Conservation (phyloP, 2,113 vertebrate species). For the Mystacornis crossleyi region DNA sequence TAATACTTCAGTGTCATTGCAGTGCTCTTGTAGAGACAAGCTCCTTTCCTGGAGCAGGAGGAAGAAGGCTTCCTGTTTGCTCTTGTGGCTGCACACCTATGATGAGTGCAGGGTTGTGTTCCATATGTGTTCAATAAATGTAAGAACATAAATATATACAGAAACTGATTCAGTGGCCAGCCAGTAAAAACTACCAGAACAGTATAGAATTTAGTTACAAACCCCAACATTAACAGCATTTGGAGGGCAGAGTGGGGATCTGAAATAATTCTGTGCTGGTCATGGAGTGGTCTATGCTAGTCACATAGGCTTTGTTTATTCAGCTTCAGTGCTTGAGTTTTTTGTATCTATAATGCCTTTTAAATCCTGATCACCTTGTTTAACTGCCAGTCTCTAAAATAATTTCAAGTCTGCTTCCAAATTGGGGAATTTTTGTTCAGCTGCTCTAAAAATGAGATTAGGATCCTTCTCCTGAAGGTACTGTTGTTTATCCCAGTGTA, state of each 20-base stretch:
- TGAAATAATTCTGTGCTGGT: not conserved
- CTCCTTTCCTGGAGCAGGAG: not conserved
- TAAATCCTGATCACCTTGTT: not conserved
- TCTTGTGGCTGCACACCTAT: not conserved
- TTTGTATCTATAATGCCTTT: not conserved
- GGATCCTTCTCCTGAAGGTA: not conserved
- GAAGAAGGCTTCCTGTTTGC: not conserved
- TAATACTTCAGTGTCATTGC: not conserved
- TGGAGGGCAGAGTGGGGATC: not conserved
- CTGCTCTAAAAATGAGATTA: not conserved
- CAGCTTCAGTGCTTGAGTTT: not conserved
- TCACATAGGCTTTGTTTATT: not conserved
- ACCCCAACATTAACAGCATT: not conserved
- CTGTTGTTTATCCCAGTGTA: not conserved
- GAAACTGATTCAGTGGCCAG: not conserved
- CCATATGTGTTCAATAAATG: not conserved
- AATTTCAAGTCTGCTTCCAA: not conserved
- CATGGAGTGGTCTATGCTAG: not conserved
- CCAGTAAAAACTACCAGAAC: not conserved
- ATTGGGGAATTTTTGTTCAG: fast-evolving
- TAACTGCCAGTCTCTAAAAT: not conserved
- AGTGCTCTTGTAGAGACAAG: not conserved
- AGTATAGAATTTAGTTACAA: not conserved
- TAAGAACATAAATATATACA: not conserved
- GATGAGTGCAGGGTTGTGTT: fast-evolving